These are phyloP conservation scores for Endomychus coccineus DNA, from an alignment of 2,888 invertebrate species.

Conservation along the genomic window DNA sequence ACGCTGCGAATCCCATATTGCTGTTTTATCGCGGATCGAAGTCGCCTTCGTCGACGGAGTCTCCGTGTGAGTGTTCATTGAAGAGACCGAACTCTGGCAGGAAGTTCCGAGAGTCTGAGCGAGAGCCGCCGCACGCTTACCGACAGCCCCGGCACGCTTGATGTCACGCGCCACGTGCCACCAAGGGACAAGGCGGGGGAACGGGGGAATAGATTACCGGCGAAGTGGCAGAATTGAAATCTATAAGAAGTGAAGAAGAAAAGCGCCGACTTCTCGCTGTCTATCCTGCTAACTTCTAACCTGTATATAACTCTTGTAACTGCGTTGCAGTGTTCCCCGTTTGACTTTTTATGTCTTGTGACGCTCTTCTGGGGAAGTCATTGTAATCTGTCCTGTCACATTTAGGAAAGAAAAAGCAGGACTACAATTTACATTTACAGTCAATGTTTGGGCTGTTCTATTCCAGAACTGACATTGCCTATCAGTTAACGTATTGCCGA, in stretches of 20 bases:
- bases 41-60: conserved; percentile 14
- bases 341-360: too few species aligned
- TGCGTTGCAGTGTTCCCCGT: too few species aligned
- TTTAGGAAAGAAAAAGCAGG: too few species aligned
- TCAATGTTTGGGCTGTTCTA: too few species aligned
- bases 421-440: too few species aligned
- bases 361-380: too few species aligned
- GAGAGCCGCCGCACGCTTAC: conserved; percentile 5
- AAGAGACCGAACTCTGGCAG: conserved; percentile 7
- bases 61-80: conserved; percentile 7
- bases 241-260: conserved; percentile 13
- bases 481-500: too few species aligned
- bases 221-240: conserved; percentile 9
- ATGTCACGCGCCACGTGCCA: conserved; percentile 14
- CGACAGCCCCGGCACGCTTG: conserved; percentile 13
- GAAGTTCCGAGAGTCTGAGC: conserved; percentile 11
- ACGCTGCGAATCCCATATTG: conserved; percentile 3
- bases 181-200: conserved; percentile 1
- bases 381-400: too few species aligned
- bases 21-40: conserved; percentile 9
- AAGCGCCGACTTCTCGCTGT: conserved; percentile 7
- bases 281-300: too few species aligned
- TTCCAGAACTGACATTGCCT: too few species aligned
- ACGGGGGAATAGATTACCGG: neutral
- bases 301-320: too few species aligned